Percentiles rank a stretch among this genome's conserved stretches.
Conservation (phyloP, 2,113 vertebrate species). For the Daboia siamensis region DNA sequence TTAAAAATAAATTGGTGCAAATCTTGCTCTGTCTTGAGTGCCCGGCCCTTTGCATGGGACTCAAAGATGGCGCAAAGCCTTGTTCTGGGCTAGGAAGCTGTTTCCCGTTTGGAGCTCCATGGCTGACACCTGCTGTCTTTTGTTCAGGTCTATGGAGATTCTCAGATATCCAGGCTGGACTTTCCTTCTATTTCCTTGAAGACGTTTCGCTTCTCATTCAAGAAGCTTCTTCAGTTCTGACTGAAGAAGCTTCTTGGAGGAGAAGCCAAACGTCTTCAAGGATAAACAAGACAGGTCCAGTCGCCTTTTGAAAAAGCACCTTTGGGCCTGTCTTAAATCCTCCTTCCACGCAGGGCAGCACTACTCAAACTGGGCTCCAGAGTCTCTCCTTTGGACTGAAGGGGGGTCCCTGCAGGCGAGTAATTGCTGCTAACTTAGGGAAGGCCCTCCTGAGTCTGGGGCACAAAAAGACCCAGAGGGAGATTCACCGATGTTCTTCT, state of each 20-base stretch:
- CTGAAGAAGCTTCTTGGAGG: background rate
- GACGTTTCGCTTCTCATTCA: background rate
- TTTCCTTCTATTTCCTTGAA: background rate
- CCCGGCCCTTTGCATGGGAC: background rate
- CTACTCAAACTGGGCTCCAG: background rate
- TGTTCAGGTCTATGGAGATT: background rate
- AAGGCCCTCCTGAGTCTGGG: background rate
- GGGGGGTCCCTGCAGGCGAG: too few relatives aligned
- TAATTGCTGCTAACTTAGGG: background rate
- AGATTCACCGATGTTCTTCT: background rate
- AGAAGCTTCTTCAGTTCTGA: background rate
- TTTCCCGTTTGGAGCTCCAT: background rate
- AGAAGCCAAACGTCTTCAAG: background rate
- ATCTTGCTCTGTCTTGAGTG: background rate
- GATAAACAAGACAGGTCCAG: background rate
- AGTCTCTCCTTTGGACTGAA: background rate
- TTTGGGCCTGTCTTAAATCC: background rate
- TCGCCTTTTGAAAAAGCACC: background rate
- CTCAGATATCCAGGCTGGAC: background rate
- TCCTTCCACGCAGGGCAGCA: background rate
- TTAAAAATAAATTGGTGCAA: background rate
- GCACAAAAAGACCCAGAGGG: background rate
- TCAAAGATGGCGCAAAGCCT: background rate
- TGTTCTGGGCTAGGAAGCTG: background rate
- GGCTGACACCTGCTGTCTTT: background rate